Evolutionary conservation across 2,888 invertebrate genomes (phyloP).

Genomic region (Mamestra brassicae): DNA sequence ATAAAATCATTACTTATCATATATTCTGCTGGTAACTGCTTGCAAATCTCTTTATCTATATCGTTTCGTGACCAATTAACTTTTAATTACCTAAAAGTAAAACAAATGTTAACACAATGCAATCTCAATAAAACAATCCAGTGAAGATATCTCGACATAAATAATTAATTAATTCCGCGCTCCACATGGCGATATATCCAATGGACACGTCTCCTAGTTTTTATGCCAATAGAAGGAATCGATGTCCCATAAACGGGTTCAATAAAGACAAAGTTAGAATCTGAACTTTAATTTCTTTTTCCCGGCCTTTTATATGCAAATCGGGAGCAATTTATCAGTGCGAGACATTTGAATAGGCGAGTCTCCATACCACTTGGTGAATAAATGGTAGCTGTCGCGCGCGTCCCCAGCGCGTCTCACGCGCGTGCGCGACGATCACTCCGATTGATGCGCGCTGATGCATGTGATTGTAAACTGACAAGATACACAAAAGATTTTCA

Average conservation of each 20-base stretch:
- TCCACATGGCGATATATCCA: conserved; percentile 48
- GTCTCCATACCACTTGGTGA: conserved; percentile 76
- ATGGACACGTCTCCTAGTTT: conserved; percentile 62
- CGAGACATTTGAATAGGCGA: conserved; percentile 85
- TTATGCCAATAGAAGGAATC: conserved; percentile 67
- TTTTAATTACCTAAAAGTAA: conserved; percentile 29
- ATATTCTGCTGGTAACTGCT: conserved; percentile 5
- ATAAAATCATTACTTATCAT: conserved; percentile 7
- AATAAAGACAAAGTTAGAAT: conserved; percentile 79
- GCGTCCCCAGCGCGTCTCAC: conserved; percentile 38
- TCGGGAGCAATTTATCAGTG: conserved; percentile 86
- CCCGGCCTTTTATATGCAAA: conserved; percentile 85
- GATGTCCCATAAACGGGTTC: conserved; percentile 72
- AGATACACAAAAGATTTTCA: conserved; percentile 63
- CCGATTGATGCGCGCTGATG: conserved; percentile 72
- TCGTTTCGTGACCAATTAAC: conserved; percentile 47
- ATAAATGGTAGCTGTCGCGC: conserved; percentile 73
- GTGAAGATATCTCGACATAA: conserved; percentile 44
- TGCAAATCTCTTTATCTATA: conserved; percentile 10
- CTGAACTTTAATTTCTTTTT: conserved; percentile 77
- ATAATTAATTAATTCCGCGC: conserved; percentile 47
- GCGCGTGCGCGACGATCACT: conserved; percentile 66
- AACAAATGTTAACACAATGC: conserved; percentile 32
- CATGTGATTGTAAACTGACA: conserved; percentile 71
- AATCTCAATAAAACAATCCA: conserved; percentile 46